Conservation (phyloP, 2,113 vertebrate species). For the Craseonycteris thonglongyai region DNA sequence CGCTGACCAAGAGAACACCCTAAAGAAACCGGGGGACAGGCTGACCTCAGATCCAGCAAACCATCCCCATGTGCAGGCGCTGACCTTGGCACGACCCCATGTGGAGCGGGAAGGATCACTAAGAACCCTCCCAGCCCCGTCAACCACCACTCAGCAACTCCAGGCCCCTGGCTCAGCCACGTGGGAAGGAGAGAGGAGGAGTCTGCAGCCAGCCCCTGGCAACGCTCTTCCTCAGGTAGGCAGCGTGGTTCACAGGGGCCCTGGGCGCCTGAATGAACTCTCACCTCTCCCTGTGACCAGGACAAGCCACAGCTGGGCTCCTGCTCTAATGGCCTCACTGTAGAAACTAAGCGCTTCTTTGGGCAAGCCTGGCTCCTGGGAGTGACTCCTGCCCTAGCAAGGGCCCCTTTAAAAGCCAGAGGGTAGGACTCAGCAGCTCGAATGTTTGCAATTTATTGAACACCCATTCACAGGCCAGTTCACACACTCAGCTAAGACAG, state of each 20-base stretch:
- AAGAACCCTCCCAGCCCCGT: rapidly evolving
- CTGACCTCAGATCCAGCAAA: neutral
- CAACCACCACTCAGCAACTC: neutral
- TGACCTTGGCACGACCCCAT: neutral
- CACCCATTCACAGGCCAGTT: neutral
- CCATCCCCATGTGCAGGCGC: rapidly evolving
- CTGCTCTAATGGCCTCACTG: neutral
- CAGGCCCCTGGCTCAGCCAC: neutral
- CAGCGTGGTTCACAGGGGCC: rapidly evolving
- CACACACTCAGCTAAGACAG: neutral
- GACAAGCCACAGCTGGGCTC: neutral
- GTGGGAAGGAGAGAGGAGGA: neutral
- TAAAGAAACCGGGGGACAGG: too few relatives aligned
- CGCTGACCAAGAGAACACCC: neutral
- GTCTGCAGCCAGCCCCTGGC: neutral
- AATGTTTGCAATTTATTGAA: neutral
- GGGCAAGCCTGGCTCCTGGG: neutral
- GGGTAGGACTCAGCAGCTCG: neutral
- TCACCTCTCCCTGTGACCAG: neutral
- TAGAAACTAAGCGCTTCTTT: neutral
- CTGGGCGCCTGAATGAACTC: too few relatives aligned
- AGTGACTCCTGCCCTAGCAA: neutral
- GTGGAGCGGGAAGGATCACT: neutral
- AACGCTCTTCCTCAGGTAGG: rapidly evolving
- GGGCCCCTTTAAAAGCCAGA: neutral